Percentiles rank a stretch among this genome's conserved stretches.
Conservation (phyloP, 2,797 vertebrate genomes). For the Apogon hyalosoma region DNA sequence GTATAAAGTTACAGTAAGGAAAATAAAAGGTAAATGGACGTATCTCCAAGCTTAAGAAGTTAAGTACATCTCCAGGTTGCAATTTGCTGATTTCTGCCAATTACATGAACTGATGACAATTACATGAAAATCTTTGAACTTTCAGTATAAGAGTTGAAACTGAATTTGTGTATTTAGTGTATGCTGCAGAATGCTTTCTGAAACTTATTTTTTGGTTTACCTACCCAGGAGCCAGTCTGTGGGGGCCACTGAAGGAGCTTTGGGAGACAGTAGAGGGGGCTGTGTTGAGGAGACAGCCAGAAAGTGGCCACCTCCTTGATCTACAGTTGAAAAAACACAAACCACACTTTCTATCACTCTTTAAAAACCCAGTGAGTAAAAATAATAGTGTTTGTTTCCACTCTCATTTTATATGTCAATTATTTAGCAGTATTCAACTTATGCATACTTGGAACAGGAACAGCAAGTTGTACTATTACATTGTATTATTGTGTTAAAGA, state of each 20-base stretch:
- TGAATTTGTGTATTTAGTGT: no score
- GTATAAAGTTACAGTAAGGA: no score
- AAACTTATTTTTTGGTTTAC: neutral
- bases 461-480: constrained; percentile 2
- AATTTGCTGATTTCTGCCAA: no score
- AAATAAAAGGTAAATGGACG: no score
- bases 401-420: neutral
- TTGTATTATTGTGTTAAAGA: neutral
- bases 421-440: fast-evolving
- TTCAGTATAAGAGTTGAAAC: no score
- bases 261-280: constrained; percentile 94
- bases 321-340: constrained; percentile 97
- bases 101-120: no score
- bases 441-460: neutral
- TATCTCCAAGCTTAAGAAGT: no score
- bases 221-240: constrained; percentile 92
- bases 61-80: no score
- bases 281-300: constrained; percentile 91
- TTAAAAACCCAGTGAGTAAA: constrained; percentile 93
- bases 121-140: no score
- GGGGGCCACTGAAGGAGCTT: constrained; percentile 96
- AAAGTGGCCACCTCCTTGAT: constrained; percentile 93
- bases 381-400: neutral
- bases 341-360: constrained; percentile 94
- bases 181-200: neutral